phyloP scores from a whole-genome alignment of 2,113 vertebrate species.

The Megaceryle maxima region DNA sequence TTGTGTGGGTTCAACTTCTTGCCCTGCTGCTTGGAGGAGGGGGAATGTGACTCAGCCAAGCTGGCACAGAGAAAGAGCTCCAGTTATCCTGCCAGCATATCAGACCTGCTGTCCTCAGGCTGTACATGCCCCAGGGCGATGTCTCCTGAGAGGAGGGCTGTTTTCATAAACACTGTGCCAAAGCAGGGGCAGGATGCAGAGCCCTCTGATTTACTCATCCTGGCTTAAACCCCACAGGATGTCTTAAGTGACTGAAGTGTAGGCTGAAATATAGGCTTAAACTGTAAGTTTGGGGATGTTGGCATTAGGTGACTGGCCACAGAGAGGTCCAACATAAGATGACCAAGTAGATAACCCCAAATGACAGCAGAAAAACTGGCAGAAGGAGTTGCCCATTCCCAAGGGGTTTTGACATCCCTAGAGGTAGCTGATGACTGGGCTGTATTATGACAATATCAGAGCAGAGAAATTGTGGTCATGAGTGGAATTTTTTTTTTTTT shows the following conservation, averaged over 20 bases:
- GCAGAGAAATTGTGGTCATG: neutral
- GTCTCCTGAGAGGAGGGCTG: neutral
- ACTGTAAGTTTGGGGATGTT: neutral
- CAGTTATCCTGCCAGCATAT: neutral
- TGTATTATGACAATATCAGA: neutral
- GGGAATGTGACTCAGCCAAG: neutral
- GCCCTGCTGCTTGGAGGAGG: neutral
- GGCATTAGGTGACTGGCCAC: neutral
- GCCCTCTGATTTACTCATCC: conserved; percentile 9
- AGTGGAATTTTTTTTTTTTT: neutral
- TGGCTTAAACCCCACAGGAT: conserved; percentile 17
- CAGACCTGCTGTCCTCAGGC: conserved; percentile 3
- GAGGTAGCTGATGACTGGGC: neutral
- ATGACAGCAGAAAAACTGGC: neutral
- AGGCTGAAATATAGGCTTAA: conserved; percentile 2
- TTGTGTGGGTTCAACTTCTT: neutral
- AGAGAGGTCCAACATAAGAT: neutral
- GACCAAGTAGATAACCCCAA: neutral
- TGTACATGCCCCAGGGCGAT: neutral
- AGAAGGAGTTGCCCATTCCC: rapidly evolving
- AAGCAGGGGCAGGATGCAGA: conserved; percentile 39
- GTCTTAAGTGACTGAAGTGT: conserved; percentile 13
- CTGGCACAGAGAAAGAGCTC: neutral
- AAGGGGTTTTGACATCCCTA: neutral
- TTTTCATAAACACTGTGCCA: neutral